phyloP scores from a whole-genome alignment of 2,113 vertebrate genomes.

The Cyanocitta stelleri region DNA sequence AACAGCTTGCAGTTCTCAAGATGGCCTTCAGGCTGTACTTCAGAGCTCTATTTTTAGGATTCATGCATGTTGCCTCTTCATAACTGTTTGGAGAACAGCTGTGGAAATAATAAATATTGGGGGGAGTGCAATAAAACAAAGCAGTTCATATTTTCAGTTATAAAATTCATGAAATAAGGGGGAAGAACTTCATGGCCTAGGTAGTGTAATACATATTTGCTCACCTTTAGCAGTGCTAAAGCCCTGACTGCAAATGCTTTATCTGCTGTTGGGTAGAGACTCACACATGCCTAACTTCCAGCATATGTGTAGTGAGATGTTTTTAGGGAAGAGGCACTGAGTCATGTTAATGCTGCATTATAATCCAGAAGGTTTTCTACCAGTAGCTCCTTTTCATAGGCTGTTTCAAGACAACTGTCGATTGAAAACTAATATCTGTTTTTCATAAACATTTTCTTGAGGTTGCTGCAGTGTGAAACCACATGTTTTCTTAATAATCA shows the following conservation, averaged over 20 bases:
- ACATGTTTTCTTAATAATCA: background rate
- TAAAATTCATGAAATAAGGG: background rate
- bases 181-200: background rate
- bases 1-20: background rate
- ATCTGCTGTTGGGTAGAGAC: background rate
- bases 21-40: background rate
- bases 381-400: background rate
- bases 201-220: background rate
- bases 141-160: background rate
- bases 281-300: background rate
- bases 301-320: background rate
- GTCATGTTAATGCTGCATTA: background rate
- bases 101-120: background rate
- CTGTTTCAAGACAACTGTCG: background rate
- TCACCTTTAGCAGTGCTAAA: background rate
- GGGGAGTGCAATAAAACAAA: background rate
- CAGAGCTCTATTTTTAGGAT: background rate
- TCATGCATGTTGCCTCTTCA: background rate
- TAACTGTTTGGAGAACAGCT: background rate
- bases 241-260: background rate
- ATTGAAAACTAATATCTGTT: background rate
- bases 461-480: background rate
- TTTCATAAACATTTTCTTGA: background rate
- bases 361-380: background rate
- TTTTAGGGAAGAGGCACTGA: background rate